Percentiles rank a stretch among this genome's conserved stretches.
Evolutionary conservation across 2,113 vertebrate species (phyloP).

Genomic region (Odobenus rosmarus): DNA sequence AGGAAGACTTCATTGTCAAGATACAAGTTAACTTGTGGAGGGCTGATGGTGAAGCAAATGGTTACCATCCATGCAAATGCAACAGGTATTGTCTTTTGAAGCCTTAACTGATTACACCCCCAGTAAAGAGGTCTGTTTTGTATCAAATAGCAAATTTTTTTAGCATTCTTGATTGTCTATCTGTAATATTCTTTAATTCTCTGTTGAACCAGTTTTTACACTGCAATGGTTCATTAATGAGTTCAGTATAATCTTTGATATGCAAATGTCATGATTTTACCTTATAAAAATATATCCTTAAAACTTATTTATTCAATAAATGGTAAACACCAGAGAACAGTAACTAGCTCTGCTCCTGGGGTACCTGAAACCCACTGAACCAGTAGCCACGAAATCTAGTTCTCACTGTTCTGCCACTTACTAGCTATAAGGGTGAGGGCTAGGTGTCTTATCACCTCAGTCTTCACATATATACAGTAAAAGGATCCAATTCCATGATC

Average conservation of each 20-base stretch:
- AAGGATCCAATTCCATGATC: background rate
- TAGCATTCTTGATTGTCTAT: background rate
- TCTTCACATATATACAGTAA: background rate
- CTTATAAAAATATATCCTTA: background rate
- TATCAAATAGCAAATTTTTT: background rate
- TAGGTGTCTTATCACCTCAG: background rate
- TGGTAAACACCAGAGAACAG: background rate
- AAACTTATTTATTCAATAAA: background rate
- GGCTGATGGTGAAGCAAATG: background rate
- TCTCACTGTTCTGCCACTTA: background rate
- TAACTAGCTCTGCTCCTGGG: background rate
- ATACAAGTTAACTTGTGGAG: background rate
- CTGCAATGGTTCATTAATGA: background rate
- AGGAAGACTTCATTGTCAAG: background rate
- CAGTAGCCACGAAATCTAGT: background rate
- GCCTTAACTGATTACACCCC: background rate
- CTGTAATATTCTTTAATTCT: background rate
- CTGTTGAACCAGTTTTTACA: background rate
- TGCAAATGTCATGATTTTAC: background rate
- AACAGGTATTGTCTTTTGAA: background rate
- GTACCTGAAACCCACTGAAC: background rate
- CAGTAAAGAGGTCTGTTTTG: background rate
- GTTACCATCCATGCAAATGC: background rate
- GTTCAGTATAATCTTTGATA: background rate
- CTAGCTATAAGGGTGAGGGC: background rate